Percentiles rank a stretch among this genome's conserved stretches.
These are phyloP conservation scores for Apotomis capreana DNA, from an alignment of 2,888 invertebrate species.

Conservation along the genomic window DNA sequence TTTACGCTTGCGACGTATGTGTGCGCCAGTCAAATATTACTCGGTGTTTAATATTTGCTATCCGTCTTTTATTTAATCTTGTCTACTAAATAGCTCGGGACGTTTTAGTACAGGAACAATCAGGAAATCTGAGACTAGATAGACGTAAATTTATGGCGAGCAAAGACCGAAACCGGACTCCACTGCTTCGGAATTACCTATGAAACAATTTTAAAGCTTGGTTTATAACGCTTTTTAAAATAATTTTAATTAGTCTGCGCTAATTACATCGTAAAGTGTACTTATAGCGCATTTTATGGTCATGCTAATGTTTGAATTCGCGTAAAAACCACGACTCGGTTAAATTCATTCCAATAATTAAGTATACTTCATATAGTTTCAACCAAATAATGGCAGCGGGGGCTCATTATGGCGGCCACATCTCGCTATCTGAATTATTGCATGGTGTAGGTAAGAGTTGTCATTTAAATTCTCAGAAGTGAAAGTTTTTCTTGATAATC, in stretches of 20 bases:
- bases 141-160: neutral
- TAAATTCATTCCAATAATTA: slow-evolving; percentile 13
- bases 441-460: slow-evolving; percentile 20
- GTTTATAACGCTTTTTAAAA: slow-evolving; percentile 44
- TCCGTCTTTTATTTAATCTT: slow-evolving; percentile 2
- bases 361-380: slow-evolving; percentile 2
- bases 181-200: neutral
- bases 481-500: slow-evolving; percentile 41
- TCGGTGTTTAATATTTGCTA: slow-evolving; percentile 19
- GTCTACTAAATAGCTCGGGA: neutral
- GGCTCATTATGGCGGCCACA: slow-evolving; percentile 9
- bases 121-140: neutral
- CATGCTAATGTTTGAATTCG: slow-evolving; percentile 49
- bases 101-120: neutral
- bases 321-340: slow-evolving; percentile 14
- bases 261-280: slow-evolving; percentile 58
- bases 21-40: slow-evolving; percentile 17
- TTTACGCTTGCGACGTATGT: slow-evolving; percentile 16
- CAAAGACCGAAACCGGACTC: slow-evolving; percentile 3
- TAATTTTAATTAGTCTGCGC: slow-evolving; percentile 52
- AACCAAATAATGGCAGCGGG: slow-evolving; percentile 15
- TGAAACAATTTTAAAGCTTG: slow-evolving; percentile 1
- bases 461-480: slow-evolving; percentile 37
- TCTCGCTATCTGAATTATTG: slow-evolving; percentile 27
- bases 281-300: slow-evolving; percentile 52